Base-by-base conservation (phyloP, 2,113 vertebrate genomes). In the Prionailurus viverrinus region DNA sequence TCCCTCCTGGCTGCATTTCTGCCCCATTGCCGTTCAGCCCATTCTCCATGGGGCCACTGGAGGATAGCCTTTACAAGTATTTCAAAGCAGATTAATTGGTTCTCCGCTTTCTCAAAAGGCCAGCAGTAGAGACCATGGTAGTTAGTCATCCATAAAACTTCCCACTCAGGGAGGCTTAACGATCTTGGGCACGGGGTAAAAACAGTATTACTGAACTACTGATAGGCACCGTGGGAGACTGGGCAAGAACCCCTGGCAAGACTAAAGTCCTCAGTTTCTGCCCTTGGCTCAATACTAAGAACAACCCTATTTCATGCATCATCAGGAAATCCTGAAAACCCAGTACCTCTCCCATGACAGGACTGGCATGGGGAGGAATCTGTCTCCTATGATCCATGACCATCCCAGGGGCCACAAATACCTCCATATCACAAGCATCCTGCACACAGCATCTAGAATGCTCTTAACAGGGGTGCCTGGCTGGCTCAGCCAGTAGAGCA, bases 31-130 rank as follows among this genome's bases (percentile, higher is more conserved):
- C 55, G 36, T 68, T 93, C 5, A 61, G 80, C 48, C 58, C 19
- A 21, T 76, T 36, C 80, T 81, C 80, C 65, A 16, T 2, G 73
- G 92, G n/a, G 18, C 36, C 85, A 74, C 18, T 48, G 79, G 51
- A 55, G 27, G 13, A 61, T 45, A 29, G 45, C 11, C 53, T 94
- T 80, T 66, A 69, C 21, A 61, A 76, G 63, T n/a, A 87, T 53
- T 74, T 69, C 81, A 91, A 90, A 83, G 33, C 33, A 66, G n/a
- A 41, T 93, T 76, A 65, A 91, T n/a, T 73, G 41, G 36, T 51
- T 74, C 86, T 87, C 36, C 7, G 31, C 41, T 89, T 92, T 92
- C 94, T 97, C 87, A 91, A 89, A 91, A 86, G 55, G 82, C 76
- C 78, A 94, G 68, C 21, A 79, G 88, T 87, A 63, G 41, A 94